Conservation (phyloP, 2,888 invertebrate genomes). For the Cenopis cana region DNA sequence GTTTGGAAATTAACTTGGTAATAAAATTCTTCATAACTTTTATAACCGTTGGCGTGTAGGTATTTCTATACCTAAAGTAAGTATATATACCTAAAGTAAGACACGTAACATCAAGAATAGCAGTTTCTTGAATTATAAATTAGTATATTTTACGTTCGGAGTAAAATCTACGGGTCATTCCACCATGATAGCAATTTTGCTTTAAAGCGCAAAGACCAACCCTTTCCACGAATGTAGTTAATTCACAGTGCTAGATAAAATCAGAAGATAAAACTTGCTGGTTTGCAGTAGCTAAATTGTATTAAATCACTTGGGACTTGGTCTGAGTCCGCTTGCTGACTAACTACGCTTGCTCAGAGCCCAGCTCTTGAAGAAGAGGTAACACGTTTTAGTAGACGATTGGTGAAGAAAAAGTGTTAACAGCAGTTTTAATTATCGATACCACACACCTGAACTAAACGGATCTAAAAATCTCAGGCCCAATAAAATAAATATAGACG, state of each 20-base stretch:
- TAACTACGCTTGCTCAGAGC: constrained; percentile 28
- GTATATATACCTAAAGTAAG: too few relatives aligned
- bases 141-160: not conserved
- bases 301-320: constrained; percentile 41
- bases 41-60: not conserved
- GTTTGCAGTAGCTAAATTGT: constrained; percentile 35
- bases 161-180: not conserved
- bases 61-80: too few relatives aligned
- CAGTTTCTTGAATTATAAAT: not conserved
- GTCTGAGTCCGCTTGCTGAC: constrained; percentile 30
- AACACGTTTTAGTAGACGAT: constrained; percentile 11
- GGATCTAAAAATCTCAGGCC: not conserved
- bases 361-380: constrained; percentile 12
- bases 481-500: too few relatives aligned
- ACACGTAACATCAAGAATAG: not conserved
- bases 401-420: constrained; percentile 14
- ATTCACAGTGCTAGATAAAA: constrained; percentile 38
- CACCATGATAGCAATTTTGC: not conserved
- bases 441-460: constrained; percentile 6
- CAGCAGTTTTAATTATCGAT: constrained; percentile 14
- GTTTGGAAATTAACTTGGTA: constrained; percentile 57
- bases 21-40: constrained; percentile 20
- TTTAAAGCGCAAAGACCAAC: constrained; percentile 18
- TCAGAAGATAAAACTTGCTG: constrained; percentile 34
- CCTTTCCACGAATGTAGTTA: constrained; percentile 29